phyloP scores from a whole-genome alignment of 2,888 invertebrate species.

The Graphium colonna region DNA sequence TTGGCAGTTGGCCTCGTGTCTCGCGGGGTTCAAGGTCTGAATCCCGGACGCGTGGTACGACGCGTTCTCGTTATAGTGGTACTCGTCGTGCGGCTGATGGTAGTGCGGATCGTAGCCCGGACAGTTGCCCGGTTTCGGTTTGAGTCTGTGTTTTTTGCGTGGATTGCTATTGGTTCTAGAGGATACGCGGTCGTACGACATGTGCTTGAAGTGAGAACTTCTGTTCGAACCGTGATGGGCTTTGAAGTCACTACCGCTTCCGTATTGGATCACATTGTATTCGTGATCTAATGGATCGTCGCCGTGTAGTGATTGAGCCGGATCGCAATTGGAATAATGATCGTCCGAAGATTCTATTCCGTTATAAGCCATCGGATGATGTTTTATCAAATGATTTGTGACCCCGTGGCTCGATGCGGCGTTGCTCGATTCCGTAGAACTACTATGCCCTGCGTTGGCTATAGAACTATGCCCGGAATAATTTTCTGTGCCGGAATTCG shows the following conservation, averaged over 20 bases:
- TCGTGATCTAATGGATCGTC: constrained; percentile 75
- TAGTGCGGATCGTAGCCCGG: constrained; percentile 81
- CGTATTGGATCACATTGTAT: constrained; percentile 76
- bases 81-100: constrained; percentile 76
- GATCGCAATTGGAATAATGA: constrained; percentile 76
- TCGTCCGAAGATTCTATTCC: constrained; percentile 76
- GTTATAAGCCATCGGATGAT: constrained; percentile 70
- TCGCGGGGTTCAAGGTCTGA: constrained; percentile 73
- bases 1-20: constrained; percentile 67
- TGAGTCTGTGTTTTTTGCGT: constrained; percentile 70
- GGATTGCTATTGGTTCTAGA: constrained; percentile 77
- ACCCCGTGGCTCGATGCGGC: constrained; percentile 75
- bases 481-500: constrained; percentile 82
- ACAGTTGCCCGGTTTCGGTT: constrained; percentile 73
- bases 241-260: constrained; percentile 67
- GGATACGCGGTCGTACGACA: constrained; percentile 73
- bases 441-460: constrained; percentile 75
- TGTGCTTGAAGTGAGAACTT: constrained; percentile 75
- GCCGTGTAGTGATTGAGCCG: constrained; percentile 70
- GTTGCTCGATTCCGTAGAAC: constrained; percentile 76
- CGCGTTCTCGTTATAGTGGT: constrained; percentile 72
- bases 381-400: constrained; percentile 74
- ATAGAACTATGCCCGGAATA: constrained; percentile 82
- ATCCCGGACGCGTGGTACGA: constrained; percentile 77
- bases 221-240: constrained; percentile 70